Base-by-base conservation (phyloP, 2,888 invertebrate genomes). In the Cyrtodaria siliqua region DNA sequence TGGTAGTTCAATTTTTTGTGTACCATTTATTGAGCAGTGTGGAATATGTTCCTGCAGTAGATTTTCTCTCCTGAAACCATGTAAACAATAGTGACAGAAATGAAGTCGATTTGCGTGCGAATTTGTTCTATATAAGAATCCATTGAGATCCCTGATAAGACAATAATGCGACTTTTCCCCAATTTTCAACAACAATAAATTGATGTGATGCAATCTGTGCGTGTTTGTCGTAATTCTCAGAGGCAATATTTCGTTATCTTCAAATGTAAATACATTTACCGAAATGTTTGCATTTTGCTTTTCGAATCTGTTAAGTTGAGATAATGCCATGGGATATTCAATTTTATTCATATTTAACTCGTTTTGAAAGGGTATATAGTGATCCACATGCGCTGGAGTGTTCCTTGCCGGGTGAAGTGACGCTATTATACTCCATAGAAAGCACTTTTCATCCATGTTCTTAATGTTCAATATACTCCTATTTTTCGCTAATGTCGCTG, bases 241-340 rank as follows among this genome's bases (percentile, higher is more conserved):
- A 14, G 75, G 81, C 20, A 69, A 49, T 9, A 78, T 69, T 14
- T 20, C 12, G 16, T 72, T 59, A 18, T 67, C 64, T 33, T 81
- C 82, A 59, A 26, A 73, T 26, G 59, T 53, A 68, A 78, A 82
- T 0, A 82, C 82, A 24, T 79, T 82, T 27, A 63, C 42, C 2
- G 67, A 70, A 9, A 72, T 68, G 24, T 57, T 60, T 52, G 33
- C 52, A 56, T 77, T 71, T 49, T 72, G 63, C 14, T 26, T 59
- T 63, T 71, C 71, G 14, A 77, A 24, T 59, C 64, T 71, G 8
- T 23, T 12, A 16, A 72, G 50, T 42, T 79, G 59, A 1, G 60
- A 18, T 47, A 79, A 49, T 6, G 67, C 29, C 2, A 79, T 68
- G 20, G 79, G 74, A 44, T 67, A 79, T 14, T 47, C 26, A 38